These are phyloP conservation scores for Vicugna pacos DNA, from an alignment of 2,113 vertebrate species.

Conservation along the genomic window DNA sequence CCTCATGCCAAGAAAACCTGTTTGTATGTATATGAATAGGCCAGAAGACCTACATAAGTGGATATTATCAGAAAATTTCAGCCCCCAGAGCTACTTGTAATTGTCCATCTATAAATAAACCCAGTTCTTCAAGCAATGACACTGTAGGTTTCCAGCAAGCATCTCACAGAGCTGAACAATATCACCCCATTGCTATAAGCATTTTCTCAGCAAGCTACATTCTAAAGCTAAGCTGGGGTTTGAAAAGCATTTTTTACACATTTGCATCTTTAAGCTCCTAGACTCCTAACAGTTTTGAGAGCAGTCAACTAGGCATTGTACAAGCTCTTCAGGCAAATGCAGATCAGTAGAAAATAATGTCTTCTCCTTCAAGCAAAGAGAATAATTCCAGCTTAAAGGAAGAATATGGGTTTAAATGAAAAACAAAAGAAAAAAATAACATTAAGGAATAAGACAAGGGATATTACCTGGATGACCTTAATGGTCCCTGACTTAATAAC, in stretches of 20 bases:
- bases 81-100: not conserved
- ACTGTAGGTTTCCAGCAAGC: not conserved
- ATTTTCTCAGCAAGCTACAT: slow-evolving; percentile 52
- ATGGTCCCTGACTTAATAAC: not conserved
- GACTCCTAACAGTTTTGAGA: not conserved
- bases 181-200: not conserved
- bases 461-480: not conserved
- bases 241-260: not conserved
- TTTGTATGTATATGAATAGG: not conserved
- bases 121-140: not conserved
- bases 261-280: slow-evolving; percentile 32
- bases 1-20: not conserved
- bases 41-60: not conserved
- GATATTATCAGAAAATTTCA: slow-evolving; percentile 42
- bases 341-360: not conserved
- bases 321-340: not conserved
- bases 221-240: slow-evolving; percentile 1
- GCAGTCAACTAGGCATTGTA: not conserved
- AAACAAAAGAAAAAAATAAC: not conserved
- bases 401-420: not conserved
- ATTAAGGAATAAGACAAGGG: not conserved
- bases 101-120: slow-evolving; percentile 31
- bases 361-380: not conserved
- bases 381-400: not conserved
- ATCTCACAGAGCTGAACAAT: slow-evolving; percentile 16